These are phyloP conservation scores for Gastrophryne carolinensis DNA, from an alignment of 2,797 vertebrate species.

Conservation along the genomic window DNA sequence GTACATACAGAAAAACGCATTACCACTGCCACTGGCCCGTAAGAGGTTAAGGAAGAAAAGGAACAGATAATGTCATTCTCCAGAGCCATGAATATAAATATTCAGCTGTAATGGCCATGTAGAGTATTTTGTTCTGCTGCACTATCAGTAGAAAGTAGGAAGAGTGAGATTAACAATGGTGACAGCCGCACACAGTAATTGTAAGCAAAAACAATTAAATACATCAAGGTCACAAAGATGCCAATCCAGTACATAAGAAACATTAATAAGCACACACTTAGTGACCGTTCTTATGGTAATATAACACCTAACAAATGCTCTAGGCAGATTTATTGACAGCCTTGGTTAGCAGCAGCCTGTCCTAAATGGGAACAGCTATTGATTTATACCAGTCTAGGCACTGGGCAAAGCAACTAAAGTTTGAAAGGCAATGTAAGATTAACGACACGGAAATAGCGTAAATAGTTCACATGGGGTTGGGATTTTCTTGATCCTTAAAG, in stretches of 20 bases:
- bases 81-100: no score
- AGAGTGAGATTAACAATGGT: no score
- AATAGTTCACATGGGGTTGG: no score
- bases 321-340: background rate
- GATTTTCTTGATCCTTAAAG: no score
- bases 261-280: background rate
- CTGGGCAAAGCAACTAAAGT: background rate
- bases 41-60: no score
- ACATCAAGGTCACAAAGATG: background rate
- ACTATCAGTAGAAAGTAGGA: background rate
- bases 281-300: background rate
- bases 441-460: background rate
- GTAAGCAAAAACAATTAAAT: background rate
- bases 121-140: background rate
- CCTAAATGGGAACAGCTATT: background rate
- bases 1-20: no score
- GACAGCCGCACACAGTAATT: background rate
- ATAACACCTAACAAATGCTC: background rate
- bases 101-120: no score
- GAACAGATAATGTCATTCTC: no score
- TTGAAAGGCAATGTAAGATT: background rate
- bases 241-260: background rate
- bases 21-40: no score
- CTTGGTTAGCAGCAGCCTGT: background rate
- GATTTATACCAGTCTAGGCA: background rate